Conservation (phyloP, 1,140 invertebrate species). For the Dinoponera quadriceps region DNA sequence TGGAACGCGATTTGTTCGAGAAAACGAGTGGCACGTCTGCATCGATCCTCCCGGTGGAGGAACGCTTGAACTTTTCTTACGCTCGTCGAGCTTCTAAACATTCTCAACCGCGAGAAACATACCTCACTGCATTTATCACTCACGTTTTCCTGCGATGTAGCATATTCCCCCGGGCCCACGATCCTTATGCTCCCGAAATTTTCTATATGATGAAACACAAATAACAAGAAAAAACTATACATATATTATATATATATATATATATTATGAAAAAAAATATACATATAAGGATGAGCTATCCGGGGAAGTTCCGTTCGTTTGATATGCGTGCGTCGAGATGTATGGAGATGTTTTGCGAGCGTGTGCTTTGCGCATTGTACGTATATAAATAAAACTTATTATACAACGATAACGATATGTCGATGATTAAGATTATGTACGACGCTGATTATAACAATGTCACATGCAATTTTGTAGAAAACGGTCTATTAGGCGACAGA, state of each 20-base stretch:
- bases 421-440: conserved; percentile 19
- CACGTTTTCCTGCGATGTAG: not conserved
- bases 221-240: not conserved
- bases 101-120: conserved; percentile 12
- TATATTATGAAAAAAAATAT: too few relatives aligned
- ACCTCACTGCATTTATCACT: conserved; percentile 2
- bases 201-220: not conserved
- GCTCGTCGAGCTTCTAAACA: conserved; percentile 34
- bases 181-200: not conserved
- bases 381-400: conserved; percentile 3
- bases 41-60: conserved; percentile 9
- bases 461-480: not conserved
- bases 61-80: conserved; percentile 24
- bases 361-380: conserved; percentile 26
- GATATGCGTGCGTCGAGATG: conserved; percentile 21
- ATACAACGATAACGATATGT: conserved; percentile 1
- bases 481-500: conserved; percentile 10
- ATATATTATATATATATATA: not conserved
- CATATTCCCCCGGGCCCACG: not conserved
- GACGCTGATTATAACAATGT: conserved; percentile 14
- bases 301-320: conserved; percentile 16
- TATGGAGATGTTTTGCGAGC: conserved; percentile 6
- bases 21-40: conserved; percentile 14
- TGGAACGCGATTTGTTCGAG: conserved; percentile 38
- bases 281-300: not conserved